Evolutionary conservation across 2,888 invertebrate species (phyloP).

Genomic region (Latrodectus hesperus): DNA sequence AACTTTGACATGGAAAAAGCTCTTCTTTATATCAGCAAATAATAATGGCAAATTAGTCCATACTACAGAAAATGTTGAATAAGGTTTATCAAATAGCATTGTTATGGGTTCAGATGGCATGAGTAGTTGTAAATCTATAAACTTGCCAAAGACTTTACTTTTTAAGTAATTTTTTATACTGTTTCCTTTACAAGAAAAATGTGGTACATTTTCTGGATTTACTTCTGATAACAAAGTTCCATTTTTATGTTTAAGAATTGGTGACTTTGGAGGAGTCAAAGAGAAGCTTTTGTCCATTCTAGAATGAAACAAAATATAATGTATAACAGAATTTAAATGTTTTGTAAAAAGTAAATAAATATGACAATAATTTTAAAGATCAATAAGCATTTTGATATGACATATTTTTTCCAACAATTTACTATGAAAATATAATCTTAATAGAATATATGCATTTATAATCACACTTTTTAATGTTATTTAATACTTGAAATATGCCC

Average conservation of each 20-base stretch:
- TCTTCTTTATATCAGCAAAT: conserved; percentile 33
- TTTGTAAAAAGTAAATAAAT: too few species aligned
- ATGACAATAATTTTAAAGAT: too few species aligned
- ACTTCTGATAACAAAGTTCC: not conserved
- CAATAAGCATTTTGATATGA: too few species aligned
- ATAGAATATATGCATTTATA: too few species aligned
- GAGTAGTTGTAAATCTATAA: not conserved
- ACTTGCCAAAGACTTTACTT: conserved; percentile 10
- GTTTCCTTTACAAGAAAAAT: conserved; percentile 37
- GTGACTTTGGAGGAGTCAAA: not conserved
- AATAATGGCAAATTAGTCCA: conserved; percentile 7
- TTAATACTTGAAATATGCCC: too few species aligned
- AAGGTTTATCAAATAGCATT: not conserved
- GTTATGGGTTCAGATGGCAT: not conserved
- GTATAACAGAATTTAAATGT: too few species aligned
- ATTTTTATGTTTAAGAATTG: not conserved
- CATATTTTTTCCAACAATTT: too few species aligned
- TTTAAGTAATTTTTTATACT: conserved; percentile 9
- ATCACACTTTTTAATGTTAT: too few species aligned
- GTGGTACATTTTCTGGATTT: conserved; percentile 11
- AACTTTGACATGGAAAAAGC: conserved; percentile 17
- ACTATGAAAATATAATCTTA: too few species aligned
- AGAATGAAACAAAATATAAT: not conserved
- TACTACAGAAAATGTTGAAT: not conserved
- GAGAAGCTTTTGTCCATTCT: not conserved